Conservation (phyloP, 2,797 vertebrate species). For the Sebastes hubbsi region DNA sequence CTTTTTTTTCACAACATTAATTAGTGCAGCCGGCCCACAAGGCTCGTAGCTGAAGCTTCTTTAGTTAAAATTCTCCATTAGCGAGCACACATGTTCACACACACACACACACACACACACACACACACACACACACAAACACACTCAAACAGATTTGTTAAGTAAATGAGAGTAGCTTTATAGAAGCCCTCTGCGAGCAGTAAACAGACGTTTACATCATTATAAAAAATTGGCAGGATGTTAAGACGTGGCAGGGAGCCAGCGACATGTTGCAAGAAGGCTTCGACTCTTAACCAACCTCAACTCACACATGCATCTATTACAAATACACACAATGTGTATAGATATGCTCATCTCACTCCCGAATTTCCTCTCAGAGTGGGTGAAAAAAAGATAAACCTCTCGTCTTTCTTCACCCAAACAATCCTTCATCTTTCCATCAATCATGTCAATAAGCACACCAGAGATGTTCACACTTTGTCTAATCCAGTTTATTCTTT, state of each 20-base stretch:
- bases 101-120: neutral
- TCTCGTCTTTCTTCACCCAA: neutral
- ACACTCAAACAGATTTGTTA: slow-evolving; percentile 30
- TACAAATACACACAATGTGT: neutral
- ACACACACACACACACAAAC: neutral
- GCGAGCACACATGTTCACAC: slow-evolving; percentile 11
- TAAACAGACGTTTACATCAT: slow-evolving; percentile 51
- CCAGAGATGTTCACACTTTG: slow-evolving; percentile 53
- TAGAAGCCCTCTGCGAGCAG: slow-evolving; percentile 40
- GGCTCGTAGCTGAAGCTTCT: slow-evolving; percentile 37
- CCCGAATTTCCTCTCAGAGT: neutral
- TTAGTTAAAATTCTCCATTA: slow-evolving; percentile 50
- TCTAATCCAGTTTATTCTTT: slow-evolving; percentile 87
- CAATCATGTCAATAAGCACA: slow-evolving; percentile 41
- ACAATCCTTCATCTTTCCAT: neutral
- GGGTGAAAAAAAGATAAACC: neutral
- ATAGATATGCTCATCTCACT: neutral
- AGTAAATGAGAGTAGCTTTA: slow-evolving; percentile 52
- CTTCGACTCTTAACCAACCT: neutral
- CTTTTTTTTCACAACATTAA: slow-evolving; percentile 48
- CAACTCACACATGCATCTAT: neutral
- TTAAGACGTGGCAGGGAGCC: slow-evolving; percentile 17
- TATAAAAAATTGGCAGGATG: slow-evolving; percentile 34
- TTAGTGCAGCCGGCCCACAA: slow-evolving; percentile 56
- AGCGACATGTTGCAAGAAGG: neutral